Percentiles rank a stretch among this genome's conserved stretches.
Conservation (phyloP, 2,113 vertebrate genomes). For the Eptatretus burgeri region DNA sequence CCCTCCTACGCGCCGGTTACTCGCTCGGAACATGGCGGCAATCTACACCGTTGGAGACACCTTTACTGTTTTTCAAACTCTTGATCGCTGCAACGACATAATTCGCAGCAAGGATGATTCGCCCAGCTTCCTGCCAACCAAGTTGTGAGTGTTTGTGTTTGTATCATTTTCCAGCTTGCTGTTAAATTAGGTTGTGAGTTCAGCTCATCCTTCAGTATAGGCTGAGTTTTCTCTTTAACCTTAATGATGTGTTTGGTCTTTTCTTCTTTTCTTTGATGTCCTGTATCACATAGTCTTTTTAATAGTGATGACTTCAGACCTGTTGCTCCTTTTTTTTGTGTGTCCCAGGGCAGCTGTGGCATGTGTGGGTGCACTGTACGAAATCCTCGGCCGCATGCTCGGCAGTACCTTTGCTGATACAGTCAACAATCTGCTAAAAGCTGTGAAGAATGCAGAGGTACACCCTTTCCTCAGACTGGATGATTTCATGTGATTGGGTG, state of each 20-base stretch:
- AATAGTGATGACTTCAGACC: conserved; percentile 13
- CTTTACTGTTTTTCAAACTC: conserved; percentile 80
- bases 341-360: conserved; percentile 56
- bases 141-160: conserved; percentile 35
- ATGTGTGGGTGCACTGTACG: conserved; percentile 88
- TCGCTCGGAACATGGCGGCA: conserved; percentile 79
- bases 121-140: conserved; percentile 58
- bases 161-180: no score
- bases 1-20: conserved; percentile 65
- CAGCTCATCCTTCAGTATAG: no score
- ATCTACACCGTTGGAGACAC: conserved; percentile 93
- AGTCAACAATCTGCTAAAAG: conserved; percentile 80
- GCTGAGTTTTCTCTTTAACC: no score
- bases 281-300: conserved; percentile 3
- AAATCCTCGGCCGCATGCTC: conserved; percentile 91
- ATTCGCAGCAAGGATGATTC: conserved; percentile 91
- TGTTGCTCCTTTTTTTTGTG: conserved; percentile 17
- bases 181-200: no score
- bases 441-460: conserved; percentile 85
- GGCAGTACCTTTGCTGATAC: conserved; percentile 95
- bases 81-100: conserved; percentile 95
- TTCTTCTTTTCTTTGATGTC: no score
- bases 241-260: no score
- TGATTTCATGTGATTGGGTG: background rate
- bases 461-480: conserved; percentile 5